Percentiles rank a stretch among this genome's conserved stretches.
phyloP scores from a whole-genome alignment of 2,113 vertebrate species.

The Sinocyclocheilus anophthalmus region DNA sequence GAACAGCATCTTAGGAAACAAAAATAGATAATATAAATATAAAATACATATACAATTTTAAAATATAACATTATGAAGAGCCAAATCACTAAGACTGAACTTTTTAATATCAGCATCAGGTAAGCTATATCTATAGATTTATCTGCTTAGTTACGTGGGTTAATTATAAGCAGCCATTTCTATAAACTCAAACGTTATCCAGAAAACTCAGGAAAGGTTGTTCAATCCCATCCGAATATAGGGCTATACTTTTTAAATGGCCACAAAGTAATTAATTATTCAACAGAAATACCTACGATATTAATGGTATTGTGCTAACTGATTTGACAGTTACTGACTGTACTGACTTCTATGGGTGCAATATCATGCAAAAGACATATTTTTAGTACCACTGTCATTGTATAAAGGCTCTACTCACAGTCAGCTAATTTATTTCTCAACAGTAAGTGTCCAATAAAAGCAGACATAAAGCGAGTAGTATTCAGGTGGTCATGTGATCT shows the following conservation, averaged over 20 bases:
- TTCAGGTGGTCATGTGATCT: too few relatives aligned
- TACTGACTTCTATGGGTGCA: neutral
- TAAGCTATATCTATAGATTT: neutral
- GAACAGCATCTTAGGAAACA: too few relatives aligned
- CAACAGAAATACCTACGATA: neutral
- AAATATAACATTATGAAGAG: neutral
- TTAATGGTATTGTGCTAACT: neutral
- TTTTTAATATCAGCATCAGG: neutral
- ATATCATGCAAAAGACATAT: neutral
- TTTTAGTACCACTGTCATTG: neutral
- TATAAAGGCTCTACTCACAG: neutral
- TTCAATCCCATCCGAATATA: neutral
- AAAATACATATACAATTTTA: neutral
- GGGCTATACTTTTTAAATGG: neutral
- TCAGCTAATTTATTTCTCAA: too few relatives aligned
- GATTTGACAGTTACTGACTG: neutral
- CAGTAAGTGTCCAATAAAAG: too few relatives aligned
- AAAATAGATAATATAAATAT: too few relatives aligned
- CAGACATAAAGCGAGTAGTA: too few relatives aligned
- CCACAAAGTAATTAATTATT: neutral
- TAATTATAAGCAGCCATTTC: neutral
- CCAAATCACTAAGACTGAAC: neutral
- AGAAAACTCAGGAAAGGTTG: too few relatives aligned
- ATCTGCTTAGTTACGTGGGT: neutral
- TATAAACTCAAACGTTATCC: too few relatives aligned